A percentile compares a stretch with the other conserved stretches of the same genome.
phyloP scores from a whole-genome alignment of 2,888 invertebrate genomes.

The Lepetodrilus schrolli region DNA sequence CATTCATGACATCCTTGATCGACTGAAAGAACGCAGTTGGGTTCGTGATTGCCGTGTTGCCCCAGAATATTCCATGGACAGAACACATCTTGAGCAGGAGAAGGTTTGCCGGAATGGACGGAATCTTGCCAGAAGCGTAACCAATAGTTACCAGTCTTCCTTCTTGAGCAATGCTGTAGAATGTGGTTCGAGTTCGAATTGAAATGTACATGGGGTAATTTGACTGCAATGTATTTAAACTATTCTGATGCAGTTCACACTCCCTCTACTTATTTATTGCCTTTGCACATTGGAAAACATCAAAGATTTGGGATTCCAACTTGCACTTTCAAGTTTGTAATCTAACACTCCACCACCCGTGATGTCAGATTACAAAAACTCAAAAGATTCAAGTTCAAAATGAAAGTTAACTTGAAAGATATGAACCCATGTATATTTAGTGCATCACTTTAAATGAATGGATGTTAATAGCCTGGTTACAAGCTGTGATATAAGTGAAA shows the following conservation, averaged over 20 bases:
- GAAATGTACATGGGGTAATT: not conserved
- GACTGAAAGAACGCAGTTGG: conserved; percentile 78
- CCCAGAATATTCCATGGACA: conserved; percentile 77
- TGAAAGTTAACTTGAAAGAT: no score
- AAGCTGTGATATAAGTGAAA: no score
- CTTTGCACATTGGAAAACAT: no score
- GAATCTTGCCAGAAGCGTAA: conserved; percentile 78
- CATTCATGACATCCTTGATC: conserved; percentile 80
- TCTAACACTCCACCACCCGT: no score
- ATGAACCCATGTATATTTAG: no score
- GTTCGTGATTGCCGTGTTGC: conserved; percentile 76
- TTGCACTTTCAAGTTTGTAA: no score
- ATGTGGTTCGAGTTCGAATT: not conserved
- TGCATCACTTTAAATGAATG: no score
- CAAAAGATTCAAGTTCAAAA: no score
- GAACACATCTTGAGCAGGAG: conserved; percentile 76
- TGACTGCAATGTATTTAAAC: not conserved
- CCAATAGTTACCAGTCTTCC: conserved; percentile 78
- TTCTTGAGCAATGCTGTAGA: conserved; percentile 78
- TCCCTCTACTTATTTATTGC: not conserved
- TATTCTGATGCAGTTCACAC: not conserved
- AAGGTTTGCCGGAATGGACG: conserved; percentile 75
- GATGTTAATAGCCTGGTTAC: no score
- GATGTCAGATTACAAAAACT: no score
- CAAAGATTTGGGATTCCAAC: no score